These are phyloP conservation scores for Dascillus cervinus DNA, from an alignment of 2,888 invertebrate species.

Conservation along the genomic window DNA sequence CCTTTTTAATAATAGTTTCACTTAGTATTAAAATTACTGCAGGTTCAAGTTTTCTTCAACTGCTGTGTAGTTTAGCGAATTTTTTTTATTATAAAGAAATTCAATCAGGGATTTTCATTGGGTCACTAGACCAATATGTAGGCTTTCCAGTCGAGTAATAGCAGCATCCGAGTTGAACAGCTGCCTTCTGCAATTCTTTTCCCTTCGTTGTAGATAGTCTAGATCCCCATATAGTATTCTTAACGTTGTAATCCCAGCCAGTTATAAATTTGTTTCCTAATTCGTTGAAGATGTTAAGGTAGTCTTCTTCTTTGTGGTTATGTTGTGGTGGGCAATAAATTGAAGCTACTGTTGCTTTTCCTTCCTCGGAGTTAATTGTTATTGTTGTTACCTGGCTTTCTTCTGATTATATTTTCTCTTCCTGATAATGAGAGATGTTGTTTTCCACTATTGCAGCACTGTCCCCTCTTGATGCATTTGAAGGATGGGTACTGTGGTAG, in stretches of 20 bases:
- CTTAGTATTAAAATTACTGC: slow-evolving; percentile 11
- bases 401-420: slow-evolving; percentile 8
- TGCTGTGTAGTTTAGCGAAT: slow-evolving; percentile 8
- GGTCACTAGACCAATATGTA: slow-evolving; percentile 21
- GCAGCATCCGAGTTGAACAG: slow-evolving; percentile 1
- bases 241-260: slow-evolving; percentile 20
- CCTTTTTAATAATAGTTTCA: slow-evolving; percentile 10
- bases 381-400: slow-evolving; percentile 8
- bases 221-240: slow-evolving; percentile 19
- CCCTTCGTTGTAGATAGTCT: slow-evolving; percentile 13
- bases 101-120: slow-evolving; percentile 17
- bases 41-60: slow-evolving; percentile 8
- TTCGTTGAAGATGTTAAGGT: slow-evolving; percentile 10
- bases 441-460: slow-evolving; percentile 12
- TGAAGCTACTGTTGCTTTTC: slow-evolving; percentile 6
- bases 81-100: slow-evolving; percentile 18
- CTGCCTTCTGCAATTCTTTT: slow-evolving; percentile 4
- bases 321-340: slow-evolving; percentile 21
- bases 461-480: slow-evolving; percentile 11
- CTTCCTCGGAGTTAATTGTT: slow-evolving; percentile 4
- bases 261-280: slow-evolving; percentile 16
- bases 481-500: slow-evolving; percentile 11
- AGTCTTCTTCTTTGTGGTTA: slow-evolving; percentile 15
- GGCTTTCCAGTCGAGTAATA: slow-evolving; percentile 16
- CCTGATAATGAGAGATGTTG: slow-evolving; percentile 10